These are phyloP conservation scores for Drosophila melanogaster DNA, from an alignment of 1,140 invertebrate species.

Conservation along the genomic window Release_6_plus_ISO1_MT NC_004354.4:15086001-15086500, in stretches of 20 bases:
- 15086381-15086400: conserved; percentile 38
- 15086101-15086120: conserved; percentile 10
- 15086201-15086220: conserved; percentile 18
- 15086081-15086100: conserved; percentile 33
- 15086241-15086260: conserved; percentile 59
- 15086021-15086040: too few relatives aligned
- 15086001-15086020: too few relatives aligned
- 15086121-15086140: conserved; percentile 13
- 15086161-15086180: conserved; percentile 8
- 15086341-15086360: conserved; percentile 39
- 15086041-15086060: background rate
- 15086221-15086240: conserved; percentile 69
- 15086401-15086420: conserved; percentile 9
- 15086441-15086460: conserved; percentile 10
- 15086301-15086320: conserved; percentile 3
- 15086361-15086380: conserved; percentile 48
- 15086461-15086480: conserved; percentile 9
- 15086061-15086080: conserved; percentile 21
- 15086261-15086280: conserved; percentile 57
- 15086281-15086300: conserved; percentile 33
- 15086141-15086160: conserved; percentile 23
- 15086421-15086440: conserved; percentile 14
- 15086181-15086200: conserved; percentile 17
- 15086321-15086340: background rate
- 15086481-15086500: background rate